Evolutionary conservation across 2,797 vertebrate species (phyloP).

Genomic region (Rhinatrema bivittatum): DNA sequence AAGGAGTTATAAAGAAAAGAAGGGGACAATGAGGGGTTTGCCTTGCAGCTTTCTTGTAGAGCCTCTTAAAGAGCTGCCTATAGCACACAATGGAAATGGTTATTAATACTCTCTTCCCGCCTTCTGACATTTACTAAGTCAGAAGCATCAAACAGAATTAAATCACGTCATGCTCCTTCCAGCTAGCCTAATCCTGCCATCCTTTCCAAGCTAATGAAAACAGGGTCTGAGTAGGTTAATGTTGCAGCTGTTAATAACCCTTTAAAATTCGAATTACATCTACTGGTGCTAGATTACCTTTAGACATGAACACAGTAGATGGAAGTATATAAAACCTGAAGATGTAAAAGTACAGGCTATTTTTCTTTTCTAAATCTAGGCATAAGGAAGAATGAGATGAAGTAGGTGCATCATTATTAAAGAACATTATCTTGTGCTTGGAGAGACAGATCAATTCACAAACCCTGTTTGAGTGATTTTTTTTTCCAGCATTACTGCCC

Average conservation of each 20-base stretch:
- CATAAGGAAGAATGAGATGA: slow-evolving; percentile 16
- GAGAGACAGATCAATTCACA: background rate
- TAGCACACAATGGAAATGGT: slow-evolving; percentile 32
- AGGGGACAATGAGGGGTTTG: too few species aligned
- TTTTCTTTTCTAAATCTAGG: slow-evolving; percentile 10
- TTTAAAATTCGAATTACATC: slow-evolving; percentile 18
- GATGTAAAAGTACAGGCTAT: background rate
- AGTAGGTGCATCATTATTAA: slow-evolving; percentile 2
- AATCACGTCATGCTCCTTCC: slow-evolving; percentile 20
- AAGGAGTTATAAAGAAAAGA: background rate
- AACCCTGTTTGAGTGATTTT: slow-evolving; percentile 5
- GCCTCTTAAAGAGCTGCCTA: slow-evolving; percentile 19
- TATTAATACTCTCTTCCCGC: slow-evolving; percentile 37
- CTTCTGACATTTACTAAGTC: slow-evolving; percentile 47
- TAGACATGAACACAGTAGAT: background rate
- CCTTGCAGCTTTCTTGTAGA: slow-evolving; percentile 2
- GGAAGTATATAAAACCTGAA: background rate
- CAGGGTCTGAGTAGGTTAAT: slow-evolving; percentile 22
- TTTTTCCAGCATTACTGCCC: slow-evolving; percentile 5
- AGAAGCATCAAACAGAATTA: slow-evolving; percentile 38
- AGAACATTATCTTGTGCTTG: slow-evolving; percentile 23
- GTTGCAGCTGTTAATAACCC: slow-evolving; percentile 13
- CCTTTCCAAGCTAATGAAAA: slow-evolving; percentile 15
- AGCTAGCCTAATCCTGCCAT: slow-evolving; percentile 19
- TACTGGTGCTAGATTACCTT: slow-evolving; percentile 4